A percentile compares a stretch with the other conserved stretches of the same genome.
Conservation (phyloP, 2,113 vertebrate genomes). For the Struthidea cinerea region DNA sequence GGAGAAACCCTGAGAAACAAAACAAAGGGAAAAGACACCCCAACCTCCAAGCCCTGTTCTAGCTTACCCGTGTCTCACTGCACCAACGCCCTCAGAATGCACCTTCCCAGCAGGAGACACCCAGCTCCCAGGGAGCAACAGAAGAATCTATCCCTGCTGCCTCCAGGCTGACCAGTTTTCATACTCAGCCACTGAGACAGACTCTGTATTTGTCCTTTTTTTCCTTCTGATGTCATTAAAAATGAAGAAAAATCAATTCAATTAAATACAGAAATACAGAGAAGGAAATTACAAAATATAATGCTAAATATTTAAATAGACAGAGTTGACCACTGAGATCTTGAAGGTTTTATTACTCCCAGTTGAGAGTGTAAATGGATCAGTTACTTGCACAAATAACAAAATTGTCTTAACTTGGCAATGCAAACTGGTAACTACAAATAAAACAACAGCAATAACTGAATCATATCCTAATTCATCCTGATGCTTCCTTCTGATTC, state of each 20-base stretch:
- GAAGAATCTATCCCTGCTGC: not conserved
- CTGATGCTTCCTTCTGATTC: not conserved
- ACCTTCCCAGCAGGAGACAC: not conserved
- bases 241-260: constrained; percentile 38
- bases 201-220: not conserved
- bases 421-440: not conserved
- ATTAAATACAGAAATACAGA: not conserved
- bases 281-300: constrained; percentile 31
- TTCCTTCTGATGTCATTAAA: not conserved
- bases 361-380: not conserved
- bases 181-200: not conserved
- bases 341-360: constrained; percentile 29
- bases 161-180: not conserved
- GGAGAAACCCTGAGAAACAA: not conserved
- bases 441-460: not conserved
- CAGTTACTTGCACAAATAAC: not conserved
- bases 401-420: not conserved
- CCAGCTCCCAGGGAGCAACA: not conserved
- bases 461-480: not conserved
- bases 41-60: not conserved
- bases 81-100: not conserved
- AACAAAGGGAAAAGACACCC: not conserved
- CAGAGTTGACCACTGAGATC: not conserved
- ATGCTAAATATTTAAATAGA: constrained; percentile 56
- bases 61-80: not conserved